Evolutionary conservation across 1,140 invertebrate species (phyloP).

Genomic region (Brachionus paranguensis): DNA sequence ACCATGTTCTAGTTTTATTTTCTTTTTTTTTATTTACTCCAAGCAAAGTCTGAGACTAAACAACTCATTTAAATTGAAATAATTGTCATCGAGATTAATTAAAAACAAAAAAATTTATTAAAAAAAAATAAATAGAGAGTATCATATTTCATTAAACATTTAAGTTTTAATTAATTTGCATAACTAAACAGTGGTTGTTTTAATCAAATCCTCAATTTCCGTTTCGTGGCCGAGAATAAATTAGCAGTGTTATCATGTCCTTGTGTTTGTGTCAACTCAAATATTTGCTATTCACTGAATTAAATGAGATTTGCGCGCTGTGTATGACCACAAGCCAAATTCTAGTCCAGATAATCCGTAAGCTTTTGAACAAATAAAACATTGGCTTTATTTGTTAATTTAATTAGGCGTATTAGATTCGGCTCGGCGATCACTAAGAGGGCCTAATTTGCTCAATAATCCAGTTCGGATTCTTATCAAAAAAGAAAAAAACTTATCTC

Average conservation of each 20-base stretch:
- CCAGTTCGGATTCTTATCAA: not conserved
- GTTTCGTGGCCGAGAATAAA: not conserved
- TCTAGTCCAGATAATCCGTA: not conserved
- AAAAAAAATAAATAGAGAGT: not conserved
- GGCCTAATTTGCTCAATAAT: not conserved
- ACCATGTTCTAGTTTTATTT: not conserved
- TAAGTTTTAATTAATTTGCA: conserved; percentile 22
- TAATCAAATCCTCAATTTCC: not conserved
- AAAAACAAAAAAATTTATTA: not conserved
- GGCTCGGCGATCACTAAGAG: not conserved
- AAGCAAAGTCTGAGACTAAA: not conserved
- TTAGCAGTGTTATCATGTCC: not conserved
- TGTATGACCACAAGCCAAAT: not conserved
- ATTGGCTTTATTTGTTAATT: not conserved
- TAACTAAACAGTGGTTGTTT: conserved; percentile 16
- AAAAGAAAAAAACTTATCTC: not conserved
- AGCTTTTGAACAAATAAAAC: not conserved
- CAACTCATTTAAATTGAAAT: not conserved
- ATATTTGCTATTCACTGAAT: not conserved
- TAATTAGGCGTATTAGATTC: conserved; percentile 8
- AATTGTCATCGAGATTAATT: not conserved
- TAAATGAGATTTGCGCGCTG: not conserved
- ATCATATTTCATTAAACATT: not conserved
- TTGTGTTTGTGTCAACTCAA: not conserved
- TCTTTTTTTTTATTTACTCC: not conserved